Evolutionary conservation across 2,113 vertebrate species (phyloP), one percentile per base, ranked within the genome.

Genomic region (Plectropomus leopardus): DNA sequence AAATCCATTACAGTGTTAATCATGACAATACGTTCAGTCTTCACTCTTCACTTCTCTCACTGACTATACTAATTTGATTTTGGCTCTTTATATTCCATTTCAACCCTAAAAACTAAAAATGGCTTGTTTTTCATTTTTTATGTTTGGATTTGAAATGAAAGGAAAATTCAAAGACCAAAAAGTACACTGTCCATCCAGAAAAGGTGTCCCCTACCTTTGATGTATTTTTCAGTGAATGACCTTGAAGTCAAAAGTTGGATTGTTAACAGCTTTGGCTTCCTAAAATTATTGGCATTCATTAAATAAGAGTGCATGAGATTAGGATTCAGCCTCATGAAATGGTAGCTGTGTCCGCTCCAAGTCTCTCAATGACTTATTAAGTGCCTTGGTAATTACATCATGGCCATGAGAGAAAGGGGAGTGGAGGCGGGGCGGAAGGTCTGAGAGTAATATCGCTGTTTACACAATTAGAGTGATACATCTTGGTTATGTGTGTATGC

Each of bases 331-430:
- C 15, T 73, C 32, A 5, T 36, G 42, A 60, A 76, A 45, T 79
- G 79, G 45, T 84, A 68, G 57, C 68, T 57, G 44, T 61, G 40
- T 67, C 34, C 36, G 16, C 70, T 84, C 55, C 77, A 80, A 65
- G 65, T 85, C 76, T 77, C 78, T 84, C 63, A 90, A 84, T 88
- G 91, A 92, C 92, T 95, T 94, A 96, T 96, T 92, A 92, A 78
- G 94, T 96, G 95, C 88, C 86, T 89, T 79, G 69, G 78, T 94
- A 94, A 95, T 92, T 90, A 91, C 90, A 92, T 92, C 91, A 92
- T 76, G 68, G 48, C 71, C 65, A 77, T 77, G 89, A 82, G 84
- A 74, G 66, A 85, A 75, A 80, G 67, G 68, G 57, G 67, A 75
- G 76, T 78, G 85, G 80, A 81, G 78, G 75, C 59, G 45, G 54